Evolutionary conservation across 2,888 invertebrate genomes (phyloP).

Genomic region (Eilema sororculum): DNA sequence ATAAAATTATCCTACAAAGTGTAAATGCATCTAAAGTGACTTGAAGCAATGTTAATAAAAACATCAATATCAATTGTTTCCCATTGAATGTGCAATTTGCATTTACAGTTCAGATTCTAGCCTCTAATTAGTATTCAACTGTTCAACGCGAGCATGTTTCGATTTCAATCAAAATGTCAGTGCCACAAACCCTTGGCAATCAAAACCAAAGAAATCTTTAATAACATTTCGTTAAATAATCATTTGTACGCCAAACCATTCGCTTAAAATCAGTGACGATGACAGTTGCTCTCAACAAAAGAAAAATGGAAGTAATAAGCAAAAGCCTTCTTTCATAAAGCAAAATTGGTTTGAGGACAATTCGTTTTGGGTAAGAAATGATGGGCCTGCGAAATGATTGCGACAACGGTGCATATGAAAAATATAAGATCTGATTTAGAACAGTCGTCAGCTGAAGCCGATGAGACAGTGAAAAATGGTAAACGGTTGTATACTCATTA

Average conservation of each 20-base stretch:
- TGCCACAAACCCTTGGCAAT: slow-evolving; percentile 5
- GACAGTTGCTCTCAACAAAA: slow-evolving; percentile 75
- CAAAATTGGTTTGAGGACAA: slow-evolving; percentile 80
- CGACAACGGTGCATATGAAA: slow-evolving; percentile 36
- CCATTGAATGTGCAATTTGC: background rate
- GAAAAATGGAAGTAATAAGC: slow-evolving; percentile 80
- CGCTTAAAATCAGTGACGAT: slow-evolving; percentile 66
- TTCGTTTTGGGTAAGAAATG: slow-evolving; percentile 67
- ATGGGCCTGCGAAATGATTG: slow-evolving; percentile 71
- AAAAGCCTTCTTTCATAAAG: slow-evolving; percentile 82
- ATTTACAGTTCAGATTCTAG: background rate
- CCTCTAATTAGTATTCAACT: background rate
- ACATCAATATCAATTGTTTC: background rate
- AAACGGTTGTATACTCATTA: background rate
- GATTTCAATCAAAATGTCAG: slow-evolving; percentile 22
- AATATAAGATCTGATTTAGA: slow-evolving; percentile 41
- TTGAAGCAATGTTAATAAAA: background rate
- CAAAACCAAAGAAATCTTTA: slow-evolving; percentile 31
- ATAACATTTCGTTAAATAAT: slow-evolving; percentile 38
- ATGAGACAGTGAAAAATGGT: slow-evolving; percentile 27
- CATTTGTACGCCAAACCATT: slow-evolving; percentile 65
- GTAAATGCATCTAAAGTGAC: background rate
- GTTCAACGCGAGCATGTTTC: slow-evolving; percentile 14
- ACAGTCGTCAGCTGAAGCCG: slow-evolving; percentile 37
- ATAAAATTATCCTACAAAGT: slow-evolving; percentile 1